Conservation (phyloP, 2,797 vertebrate genomes). For the Hyperoplus immaculatus region DNA sequence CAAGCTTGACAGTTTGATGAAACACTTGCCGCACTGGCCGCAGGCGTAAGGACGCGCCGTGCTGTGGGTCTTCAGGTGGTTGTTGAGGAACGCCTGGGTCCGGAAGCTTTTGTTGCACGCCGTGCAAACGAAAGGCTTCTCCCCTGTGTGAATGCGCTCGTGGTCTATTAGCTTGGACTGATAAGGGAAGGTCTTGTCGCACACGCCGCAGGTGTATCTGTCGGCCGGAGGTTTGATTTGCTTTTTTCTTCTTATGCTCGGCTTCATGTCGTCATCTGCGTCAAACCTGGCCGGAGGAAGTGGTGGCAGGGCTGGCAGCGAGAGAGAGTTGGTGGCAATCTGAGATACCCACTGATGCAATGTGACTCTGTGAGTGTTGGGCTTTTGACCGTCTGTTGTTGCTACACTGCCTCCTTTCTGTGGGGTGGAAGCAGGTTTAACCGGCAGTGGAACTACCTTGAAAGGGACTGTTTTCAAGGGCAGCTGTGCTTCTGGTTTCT, state of each 20-base stretch:
- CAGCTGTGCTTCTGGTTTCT: conserved; percentile 47
- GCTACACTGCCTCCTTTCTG: conserved; percentile 28
- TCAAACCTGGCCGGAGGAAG: conserved; percentile 63
- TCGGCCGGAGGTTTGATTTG: conserved; percentile 67
- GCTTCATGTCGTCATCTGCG: conserved; percentile 48
- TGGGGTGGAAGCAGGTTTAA: conserved; percentile 43
- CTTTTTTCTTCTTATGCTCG: conserved; percentile 72
- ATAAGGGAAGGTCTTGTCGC: conserved; percentile 85
- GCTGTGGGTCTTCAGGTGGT: conserved; percentile 86
- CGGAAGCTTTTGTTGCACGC: conserved; percentile 85
- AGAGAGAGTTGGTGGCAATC: conserved; percentile 83
- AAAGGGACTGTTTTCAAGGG: conserved; percentile 73
- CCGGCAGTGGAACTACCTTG: conserved; percentile 57
- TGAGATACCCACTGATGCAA: conserved; percentile 88
- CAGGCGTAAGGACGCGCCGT: conserved; percentile 80
- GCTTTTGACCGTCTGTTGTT: conserved; percentile 65
- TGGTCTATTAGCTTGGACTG: conserved; percentile 84
- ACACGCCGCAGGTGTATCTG: conserved; percentile 73
- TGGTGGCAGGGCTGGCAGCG: conserved; percentile 81
- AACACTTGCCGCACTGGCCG: conserved; percentile 84
- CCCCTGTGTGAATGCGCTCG: conserved; percentile 83
- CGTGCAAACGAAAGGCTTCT: conserved; percentile 85
- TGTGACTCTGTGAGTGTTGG: conserved; percentile 79
- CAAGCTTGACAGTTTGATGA: conserved; percentile 82
- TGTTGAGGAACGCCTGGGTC: conserved; percentile 85